Evolutionary conservation across 2,797 vertebrate species (phyloP), one percentile per base, ranked within the genome.

Genomic region (Salarias fasciatus): DNA sequence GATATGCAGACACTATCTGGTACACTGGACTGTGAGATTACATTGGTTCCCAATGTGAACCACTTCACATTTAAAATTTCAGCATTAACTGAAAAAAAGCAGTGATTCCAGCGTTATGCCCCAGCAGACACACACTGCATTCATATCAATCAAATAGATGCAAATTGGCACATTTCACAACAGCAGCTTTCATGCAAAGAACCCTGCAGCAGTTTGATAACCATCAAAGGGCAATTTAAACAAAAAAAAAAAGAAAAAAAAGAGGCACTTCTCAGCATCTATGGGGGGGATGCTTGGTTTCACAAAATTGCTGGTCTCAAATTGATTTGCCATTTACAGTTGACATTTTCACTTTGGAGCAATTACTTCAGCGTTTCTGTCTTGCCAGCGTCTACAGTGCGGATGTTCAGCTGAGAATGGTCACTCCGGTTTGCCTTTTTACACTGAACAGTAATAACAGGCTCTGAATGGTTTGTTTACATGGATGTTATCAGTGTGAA

Each of bases 271-370:
- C 46, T 55, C 54, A 30, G 14, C 36, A 49, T 50, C 52, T 41
- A 48, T 41, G 31, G 38, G 41, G 41, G 30, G 30, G 47, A 41
- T 7, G 9, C 54, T 30, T 42, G 56, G 28, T 61, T 57, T 64
- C 49, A 8, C 12, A n/a, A 61, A 57, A 56, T 53, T 65, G 62
- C 61, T 63, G 73, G 14, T 47, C 58, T 12, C 12, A 51, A 70
- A 73, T 64, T 64, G 66, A 67, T 73, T 77, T 76, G 77, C 65
- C 65, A 77, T 80, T 80, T 73, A 24, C 50, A 41, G 66, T 38
- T 73, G 73, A 53, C 71, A 79, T 79, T 79, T 71, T 49, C 44
- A 63, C 28, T 60, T 55, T 53, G 40, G 24, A 12, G 24, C 53
- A 55, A 42, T 36, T 40, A 28, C 53, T 52, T 66, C 41, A 53